Percentiles rank a stretch among this genome's conserved stretches.
Evolutionary conservation across 1,140 invertebrate species (phyloP).

Genomic region (Carcinoscorpius rotundicauda): DNA sequence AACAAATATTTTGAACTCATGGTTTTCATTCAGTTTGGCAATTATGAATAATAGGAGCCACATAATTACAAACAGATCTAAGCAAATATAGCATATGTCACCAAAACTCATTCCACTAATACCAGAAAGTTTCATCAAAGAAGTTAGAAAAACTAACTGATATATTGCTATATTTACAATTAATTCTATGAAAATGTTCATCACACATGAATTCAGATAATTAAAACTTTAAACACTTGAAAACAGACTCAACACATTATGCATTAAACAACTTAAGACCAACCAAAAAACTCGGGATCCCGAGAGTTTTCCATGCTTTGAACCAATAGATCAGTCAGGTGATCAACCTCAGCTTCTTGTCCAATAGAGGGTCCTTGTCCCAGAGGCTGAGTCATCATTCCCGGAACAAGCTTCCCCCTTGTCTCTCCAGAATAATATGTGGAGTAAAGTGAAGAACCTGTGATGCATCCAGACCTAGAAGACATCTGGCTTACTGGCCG

Average conservation of each 20-base stretch:
- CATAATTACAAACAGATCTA: no score
- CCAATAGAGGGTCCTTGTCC: conserved; percentile 16
- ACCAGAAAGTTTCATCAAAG: no score
- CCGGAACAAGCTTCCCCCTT: conserved; percentile 19
- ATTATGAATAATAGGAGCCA: no score
- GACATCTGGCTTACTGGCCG: conserved; percentile 56
- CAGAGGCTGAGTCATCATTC: conserved; percentile 23
- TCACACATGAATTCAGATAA: background rate
- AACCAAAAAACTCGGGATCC: conserved; percentile 57
- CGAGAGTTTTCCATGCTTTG: conserved; percentile 58
- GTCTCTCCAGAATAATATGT: conserved; percentile 30
- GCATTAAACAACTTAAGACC: conserved; percentile 29
- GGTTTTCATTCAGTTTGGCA: no score
- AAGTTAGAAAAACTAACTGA: no score
- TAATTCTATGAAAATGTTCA: background rate
- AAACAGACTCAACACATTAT: background rate
- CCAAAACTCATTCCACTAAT: no score
- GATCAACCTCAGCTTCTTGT: conserved; percentile 53
- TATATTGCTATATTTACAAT: no score
- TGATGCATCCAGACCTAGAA: conserved; percentile 41
- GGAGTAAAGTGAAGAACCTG: conserved; percentile 51
- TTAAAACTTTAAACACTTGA: background rate
- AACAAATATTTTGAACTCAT: no score
- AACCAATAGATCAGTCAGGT: conserved; percentile 70
- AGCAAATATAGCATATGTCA: no score